Conservation (phyloP, 2,888 invertebrate species). For the Salpingus planirostris region DNA sequence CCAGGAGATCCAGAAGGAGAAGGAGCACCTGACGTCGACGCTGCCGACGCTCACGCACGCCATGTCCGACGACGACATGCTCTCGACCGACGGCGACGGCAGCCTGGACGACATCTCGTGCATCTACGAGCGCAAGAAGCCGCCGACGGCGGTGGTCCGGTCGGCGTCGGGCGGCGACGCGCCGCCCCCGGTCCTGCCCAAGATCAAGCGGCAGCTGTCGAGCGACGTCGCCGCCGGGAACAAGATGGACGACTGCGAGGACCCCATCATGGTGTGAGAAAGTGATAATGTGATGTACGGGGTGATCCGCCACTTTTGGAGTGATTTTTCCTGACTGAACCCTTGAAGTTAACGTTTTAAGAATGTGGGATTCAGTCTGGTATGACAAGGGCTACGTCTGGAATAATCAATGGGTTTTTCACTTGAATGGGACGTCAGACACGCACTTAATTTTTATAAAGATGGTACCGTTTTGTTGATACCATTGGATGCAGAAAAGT, state of each 20-base stretch:
- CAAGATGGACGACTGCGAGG: slow-evolving; percentile 38
- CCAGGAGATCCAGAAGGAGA: slow-evolving; percentile 73
- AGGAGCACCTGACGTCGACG: slow-evolving; percentile 68
- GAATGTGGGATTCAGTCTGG: too few relatives aligned
- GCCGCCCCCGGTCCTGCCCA: slow-evolving; percentile 25
- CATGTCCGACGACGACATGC: slow-evolving; percentile 80
- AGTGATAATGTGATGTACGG: too few relatives aligned
- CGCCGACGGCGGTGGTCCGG: slow-evolving; percentile 34
- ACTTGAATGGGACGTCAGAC: too few relatives aligned
- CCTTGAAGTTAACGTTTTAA: too few relatives aligned
- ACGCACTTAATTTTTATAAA: too few relatives aligned
- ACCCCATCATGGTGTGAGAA: slow-evolving; percentile 43
- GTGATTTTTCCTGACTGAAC: too few relatives aligned
- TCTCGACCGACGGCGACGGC: slow-evolving; percentile 72
- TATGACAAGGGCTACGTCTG: too few relatives aligned
- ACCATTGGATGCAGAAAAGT: too few relatives aligned
- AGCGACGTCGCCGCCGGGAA: slow-evolving; percentile 37
- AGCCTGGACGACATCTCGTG: slow-evolving; percentile 54
- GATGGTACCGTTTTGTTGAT: too few relatives aligned
- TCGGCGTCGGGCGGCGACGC: slow-evolving; percentile 38
- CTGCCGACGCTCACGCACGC: slow-evolving; percentile 73
- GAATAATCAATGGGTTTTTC: too few relatives aligned
- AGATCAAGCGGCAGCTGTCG: slow-evolving; percentile 40
- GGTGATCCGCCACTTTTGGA: too few relatives aligned
- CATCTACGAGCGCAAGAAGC: slow-evolving; percentile 33